A percentile compares a stretch with the other conserved stretches of the same genome.
phyloP scores from a whole-genome alignment of 2,113 vertebrate genomes.

The Pangasianodon hypophthalmus region DNA sequence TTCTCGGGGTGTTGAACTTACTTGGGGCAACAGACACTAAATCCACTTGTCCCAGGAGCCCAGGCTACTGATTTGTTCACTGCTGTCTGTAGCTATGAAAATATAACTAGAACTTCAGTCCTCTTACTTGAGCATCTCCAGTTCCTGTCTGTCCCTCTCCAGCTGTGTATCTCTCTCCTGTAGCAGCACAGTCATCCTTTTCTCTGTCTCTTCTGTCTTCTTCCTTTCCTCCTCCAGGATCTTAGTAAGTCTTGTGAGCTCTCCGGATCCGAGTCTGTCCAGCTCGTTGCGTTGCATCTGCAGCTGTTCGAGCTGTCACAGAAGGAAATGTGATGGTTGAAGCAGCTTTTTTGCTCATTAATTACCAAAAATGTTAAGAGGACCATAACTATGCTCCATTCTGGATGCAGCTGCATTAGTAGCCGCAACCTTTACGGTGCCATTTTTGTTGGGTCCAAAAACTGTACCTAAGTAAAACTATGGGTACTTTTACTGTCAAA shows the following conservation, averaged over 20 bases:
- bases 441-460: background rate
- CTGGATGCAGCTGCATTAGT: background rate
- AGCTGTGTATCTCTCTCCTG: conserved; percentile 60
- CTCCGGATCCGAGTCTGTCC: conserved; percentile 78
- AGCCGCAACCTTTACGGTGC: background rate
- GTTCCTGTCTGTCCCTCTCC: conserved; percentile 68
- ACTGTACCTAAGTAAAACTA: background rate
- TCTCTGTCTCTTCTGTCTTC: conserved; percentile 60
- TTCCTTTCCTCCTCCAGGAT: conserved; percentile 70
- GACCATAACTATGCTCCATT: background rate
- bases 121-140: conserved; percentile 68
- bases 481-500: background rate
- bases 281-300: conserved; percentile 80
- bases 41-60: background rate
- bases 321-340: background rate
- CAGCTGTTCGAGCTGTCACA: conserved; percentile 82
- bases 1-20: background rate
- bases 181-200: conserved; percentile 54
- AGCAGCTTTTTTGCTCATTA: background rate
- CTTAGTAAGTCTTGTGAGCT: conserved; percentile 79
- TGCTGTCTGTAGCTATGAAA: background rate
- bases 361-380: background rate
- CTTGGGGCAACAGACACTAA: background rate
- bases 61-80: background rate
- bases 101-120: background rate